Evolutionary conservation across 2,888 invertebrate genomes (phyloP), one percentile per base, ranked within the genome.

Genomic region (Caenorhabditis afra): DNA sequence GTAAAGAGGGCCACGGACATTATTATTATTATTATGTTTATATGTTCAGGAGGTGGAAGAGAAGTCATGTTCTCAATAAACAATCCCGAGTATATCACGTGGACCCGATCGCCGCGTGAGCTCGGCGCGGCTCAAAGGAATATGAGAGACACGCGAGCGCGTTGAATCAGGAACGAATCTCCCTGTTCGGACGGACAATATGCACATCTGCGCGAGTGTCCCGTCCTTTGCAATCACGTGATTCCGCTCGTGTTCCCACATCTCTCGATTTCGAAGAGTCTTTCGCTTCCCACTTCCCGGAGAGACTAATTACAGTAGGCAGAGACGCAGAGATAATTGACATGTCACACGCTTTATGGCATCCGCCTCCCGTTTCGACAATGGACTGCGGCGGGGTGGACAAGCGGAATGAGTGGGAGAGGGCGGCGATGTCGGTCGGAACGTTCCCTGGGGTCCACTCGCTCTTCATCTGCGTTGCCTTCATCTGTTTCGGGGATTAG

Each of bases 261-360:
- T 59, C 23, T 49, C 53, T 16, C 23, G 14, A 52, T 29, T 29
- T 7, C 29, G 29, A 29, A 29, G 4, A 29, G 29, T 29, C 29
- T 29, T 7, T 29, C 29, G 29, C 29, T 29, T 29, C 7, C 7
- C 29, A 5, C 4, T 29, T 29, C 7, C 29, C 7, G 29, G 29
- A 29, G 70, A 41, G 61, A 55, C 47, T 57, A 62, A 64, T 64
- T 71, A 71, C 71, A 47, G 71, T 71, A 64, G 47, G 18, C 12
- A 20, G 71, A 71, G 62, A 64, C 62, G 62, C 49, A 71, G 62
- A 64, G 71, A 64, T 64, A 71, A 71, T 71, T 71, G 62, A 64
- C 71, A 71, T 64, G 71, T 70, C 70, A 61, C 53, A 62, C 62
- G 70, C 70, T 70, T 70, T 70, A 70, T 70, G 61, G 53, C 70